Conservation (phyloP, 1,140 invertebrate genomes). For the Diuraphis noxia region DNA sequence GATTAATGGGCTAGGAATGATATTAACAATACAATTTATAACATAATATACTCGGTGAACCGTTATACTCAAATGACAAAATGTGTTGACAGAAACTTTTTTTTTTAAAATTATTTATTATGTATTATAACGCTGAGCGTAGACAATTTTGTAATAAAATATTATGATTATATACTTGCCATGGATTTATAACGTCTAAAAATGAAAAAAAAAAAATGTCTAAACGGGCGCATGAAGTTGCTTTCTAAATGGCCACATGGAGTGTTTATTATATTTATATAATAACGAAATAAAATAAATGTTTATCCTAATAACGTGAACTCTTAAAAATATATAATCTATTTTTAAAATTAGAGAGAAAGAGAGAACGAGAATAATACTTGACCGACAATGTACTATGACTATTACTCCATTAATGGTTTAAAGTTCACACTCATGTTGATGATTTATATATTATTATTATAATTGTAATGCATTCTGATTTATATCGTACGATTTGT, state of each 20-base stretch:
- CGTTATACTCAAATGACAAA: neutral
- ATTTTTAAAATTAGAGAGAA: neutral
- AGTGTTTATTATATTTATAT: neutral
- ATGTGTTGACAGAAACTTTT: neutral
- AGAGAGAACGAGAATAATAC: too few species aligned
- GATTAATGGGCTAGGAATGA: neutral
- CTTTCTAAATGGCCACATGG: neutral
- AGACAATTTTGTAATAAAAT: slow-evolving; percentile 42
- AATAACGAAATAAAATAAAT: neutral
- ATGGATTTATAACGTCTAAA: slow-evolving; percentile 36
- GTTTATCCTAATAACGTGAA: neutral
- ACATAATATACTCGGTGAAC: neutral
- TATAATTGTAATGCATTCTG: neutral
- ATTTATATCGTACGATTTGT: neutral
- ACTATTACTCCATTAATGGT: neutral
- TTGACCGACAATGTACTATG: neutral
- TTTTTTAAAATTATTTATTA: slow-evolving; percentile 9
- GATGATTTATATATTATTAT: neutral
- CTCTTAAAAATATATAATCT: neutral
- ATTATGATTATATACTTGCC: neutral
- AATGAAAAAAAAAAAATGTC: neutral
- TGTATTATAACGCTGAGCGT: neutral
- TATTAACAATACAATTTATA: neutral
- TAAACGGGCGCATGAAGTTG: neutral
- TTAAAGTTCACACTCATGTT: neutral